These are phyloP conservation scores for Neofelis nebulosa DNA, from an alignment of 2,113 vertebrate species.

Conservation along the genomic window DNA sequence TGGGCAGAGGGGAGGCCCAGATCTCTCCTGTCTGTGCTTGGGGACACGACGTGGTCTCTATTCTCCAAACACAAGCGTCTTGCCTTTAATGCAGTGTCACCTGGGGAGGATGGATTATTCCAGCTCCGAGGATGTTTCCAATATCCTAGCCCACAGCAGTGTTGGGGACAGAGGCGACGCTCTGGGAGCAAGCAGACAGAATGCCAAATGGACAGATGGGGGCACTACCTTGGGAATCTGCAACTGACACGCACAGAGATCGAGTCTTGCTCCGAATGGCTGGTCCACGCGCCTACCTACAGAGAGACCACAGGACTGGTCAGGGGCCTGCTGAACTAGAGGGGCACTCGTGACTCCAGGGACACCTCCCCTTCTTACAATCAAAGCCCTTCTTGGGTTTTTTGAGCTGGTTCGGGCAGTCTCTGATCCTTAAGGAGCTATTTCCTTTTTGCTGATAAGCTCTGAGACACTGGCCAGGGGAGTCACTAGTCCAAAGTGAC, in stretches of 20 bases:
- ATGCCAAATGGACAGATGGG: background rate
- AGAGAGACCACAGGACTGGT: background rate
- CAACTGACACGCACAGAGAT: fast-evolving
- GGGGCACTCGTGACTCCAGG: fast-evolving
- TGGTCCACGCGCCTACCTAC: fast-evolving
- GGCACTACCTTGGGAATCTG: background rate
- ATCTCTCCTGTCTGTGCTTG: fast-evolving
- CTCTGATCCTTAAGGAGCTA: background rate
- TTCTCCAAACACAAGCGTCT: background rate
- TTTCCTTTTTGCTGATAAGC: background rate
- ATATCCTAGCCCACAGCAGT: background rate
- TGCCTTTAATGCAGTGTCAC: background rate
- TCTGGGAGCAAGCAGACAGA: background rate
- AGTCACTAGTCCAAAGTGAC: background rate
- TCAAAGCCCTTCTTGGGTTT: too few species aligned
- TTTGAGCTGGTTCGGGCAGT: too few species aligned
- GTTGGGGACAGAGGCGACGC: background rate
- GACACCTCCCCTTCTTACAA: fast-evolving
- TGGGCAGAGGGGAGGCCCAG: background rate
- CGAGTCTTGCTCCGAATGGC: background rate
- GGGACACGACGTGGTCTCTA: background rate
- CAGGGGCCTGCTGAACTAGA: background rate
- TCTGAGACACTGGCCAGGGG: background rate
- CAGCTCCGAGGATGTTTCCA: background rate
- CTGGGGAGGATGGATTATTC: background rate